Conservation (phyloP, 1,140 invertebrate species). For the Hypsibius dujardini region DNA sequence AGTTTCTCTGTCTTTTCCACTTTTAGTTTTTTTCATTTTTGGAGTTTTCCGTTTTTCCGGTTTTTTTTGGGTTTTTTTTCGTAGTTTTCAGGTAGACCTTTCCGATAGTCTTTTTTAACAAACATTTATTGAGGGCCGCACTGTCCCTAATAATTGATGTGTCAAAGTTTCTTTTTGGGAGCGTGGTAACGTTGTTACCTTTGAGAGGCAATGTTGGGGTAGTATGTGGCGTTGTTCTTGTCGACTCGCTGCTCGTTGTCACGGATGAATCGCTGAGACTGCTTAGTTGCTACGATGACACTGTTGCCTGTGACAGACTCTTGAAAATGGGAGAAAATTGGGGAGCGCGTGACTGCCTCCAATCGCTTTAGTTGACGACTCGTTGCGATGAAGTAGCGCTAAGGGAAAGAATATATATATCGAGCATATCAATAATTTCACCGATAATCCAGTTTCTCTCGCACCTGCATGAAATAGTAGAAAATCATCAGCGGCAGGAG, state of each 20-base stretch:
- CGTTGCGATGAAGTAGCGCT: conserved; percentile 81
- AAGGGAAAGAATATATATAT: conserved; percentile 30
- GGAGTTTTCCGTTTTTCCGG: too few relatives aligned
- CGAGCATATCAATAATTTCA: too few relatives aligned
- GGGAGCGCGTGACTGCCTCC: conserved; percentile 86
- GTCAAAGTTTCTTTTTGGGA: too few relatives aligned
- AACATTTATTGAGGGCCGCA: too few relatives aligned
- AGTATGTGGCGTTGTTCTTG: conserved; percentile 35
- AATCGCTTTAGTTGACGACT: conserved; percentile 83
- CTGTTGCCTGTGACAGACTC: conserved; percentile 36
- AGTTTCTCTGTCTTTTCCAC: too few relatives aligned
- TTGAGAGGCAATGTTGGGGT: conserved; percentile 27
- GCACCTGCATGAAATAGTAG: not conserved
- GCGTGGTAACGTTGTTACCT: conserved; percentile 21
- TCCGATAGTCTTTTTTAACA: too few relatives aligned
- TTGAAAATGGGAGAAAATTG: conserved; percentile 54
- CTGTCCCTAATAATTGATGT: too few relatives aligned
- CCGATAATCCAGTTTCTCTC: conserved; percentile 7
- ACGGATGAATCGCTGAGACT: conserved; percentile 19
- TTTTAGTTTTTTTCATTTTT: too few relatives aligned
- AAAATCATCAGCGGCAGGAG: not conserved
- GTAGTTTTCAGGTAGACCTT: too few relatives aligned
- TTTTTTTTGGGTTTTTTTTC: too few relatives aligned
- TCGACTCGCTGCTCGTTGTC: conserved; percentile 33
- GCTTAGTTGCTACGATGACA: conserved; percentile 22